A percentile compares a stretch with the other conserved stretches of the same genome.
phyloP scores from a whole-genome alignment of 2,797 vertebrate genomes.

The Allochrocebus solatus region DNA sequence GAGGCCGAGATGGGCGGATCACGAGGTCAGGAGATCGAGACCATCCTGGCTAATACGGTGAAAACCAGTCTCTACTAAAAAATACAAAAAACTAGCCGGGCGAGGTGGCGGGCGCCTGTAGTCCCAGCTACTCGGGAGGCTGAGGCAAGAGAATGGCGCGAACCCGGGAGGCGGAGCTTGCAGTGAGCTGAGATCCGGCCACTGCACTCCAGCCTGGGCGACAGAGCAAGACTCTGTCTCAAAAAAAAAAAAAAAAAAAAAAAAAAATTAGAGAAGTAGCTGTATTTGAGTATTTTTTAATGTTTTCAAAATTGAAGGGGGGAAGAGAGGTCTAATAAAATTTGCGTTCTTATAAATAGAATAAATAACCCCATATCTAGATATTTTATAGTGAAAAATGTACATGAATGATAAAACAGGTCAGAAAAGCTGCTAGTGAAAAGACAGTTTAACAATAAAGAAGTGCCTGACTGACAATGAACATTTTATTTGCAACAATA shows the following conservation, averaged over 20 bases:
- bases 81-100: no score
- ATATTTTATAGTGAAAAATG: not conserved
- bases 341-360: not conserved
- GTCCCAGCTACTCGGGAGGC: no score
- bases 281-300: not conserved
- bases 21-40: no score
- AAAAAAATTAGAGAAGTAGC: not conserved
- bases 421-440: not conserved
- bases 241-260: not conserved
- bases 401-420: conserved; percentile 2
- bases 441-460: conserved; percentile 49
- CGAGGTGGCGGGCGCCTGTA: no score
- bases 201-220: no score
- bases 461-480: not conserved
- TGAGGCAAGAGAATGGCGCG: fast-evolving
- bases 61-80: no score
- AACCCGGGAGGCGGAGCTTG: no score
- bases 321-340: not conserved
- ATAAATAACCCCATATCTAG: not conserved
- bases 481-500: conserved; percentile 39
- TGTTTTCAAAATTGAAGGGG: not conserved
- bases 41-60: no score
- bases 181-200: no score
- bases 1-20: no score
- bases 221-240: no score